phyloP scores from a whole-genome alignment of 2,888 invertebrate genomes.

The Rhagonycha lutea region DNA sequence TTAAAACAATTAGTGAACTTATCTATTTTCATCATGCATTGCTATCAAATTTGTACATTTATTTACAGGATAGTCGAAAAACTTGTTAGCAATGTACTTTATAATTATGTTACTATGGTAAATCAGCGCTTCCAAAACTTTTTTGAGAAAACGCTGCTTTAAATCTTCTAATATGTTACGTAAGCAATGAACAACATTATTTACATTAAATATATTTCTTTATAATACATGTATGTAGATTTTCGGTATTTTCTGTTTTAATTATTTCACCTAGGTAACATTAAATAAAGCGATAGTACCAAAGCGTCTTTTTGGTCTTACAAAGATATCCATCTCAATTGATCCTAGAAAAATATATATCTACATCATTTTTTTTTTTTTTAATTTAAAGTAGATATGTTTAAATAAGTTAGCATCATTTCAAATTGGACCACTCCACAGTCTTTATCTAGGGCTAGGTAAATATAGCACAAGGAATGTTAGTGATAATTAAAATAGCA shows the following conservation, averaged over 20 bases:
- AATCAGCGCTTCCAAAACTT: background rate
- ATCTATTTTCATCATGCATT: slow-evolving; percentile 6
- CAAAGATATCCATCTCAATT: slow-evolving; percentile 23
- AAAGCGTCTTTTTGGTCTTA: slow-evolving; percentile 50
- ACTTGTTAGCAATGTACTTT: background rate
- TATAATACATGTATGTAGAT: slow-evolving; percentile 2
- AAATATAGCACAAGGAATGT: slow-evolving; percentile 22
- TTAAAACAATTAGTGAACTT: slow-evolving; percentile 32
- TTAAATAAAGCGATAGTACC: slow-evolving; percentile 56
- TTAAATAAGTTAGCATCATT: slow-evolving; percentile 44
- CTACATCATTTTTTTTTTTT: slow-evolving; percentile 44
- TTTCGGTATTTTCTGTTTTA: slow-evolving; percentile 3
- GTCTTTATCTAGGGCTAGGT: slow-evolving; percentile 46
- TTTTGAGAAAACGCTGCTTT: background rate
- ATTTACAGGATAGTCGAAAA: background rate
- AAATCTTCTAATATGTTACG: slow-evolving; percentile 6
- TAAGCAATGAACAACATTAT: slow-evolving; percentile 27
- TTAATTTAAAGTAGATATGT: slow-evolving; percentile 43
- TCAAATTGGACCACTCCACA: slow-evolving; percentile 53
- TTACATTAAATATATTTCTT: slow-evolving; percentile 14
- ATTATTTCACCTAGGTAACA: background rate
- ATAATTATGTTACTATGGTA: background rate
- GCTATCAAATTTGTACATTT: slow-evolving; percentile 7
- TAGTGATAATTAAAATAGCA: slow-evolving; percentile 23
- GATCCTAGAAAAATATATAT: slow-evolving; percentile 53